These are phyloP conservation scores for Torymus auratus DNA, from an alignment of 2,888 invertebrate species.

Conservation along the genomic window DNA sequence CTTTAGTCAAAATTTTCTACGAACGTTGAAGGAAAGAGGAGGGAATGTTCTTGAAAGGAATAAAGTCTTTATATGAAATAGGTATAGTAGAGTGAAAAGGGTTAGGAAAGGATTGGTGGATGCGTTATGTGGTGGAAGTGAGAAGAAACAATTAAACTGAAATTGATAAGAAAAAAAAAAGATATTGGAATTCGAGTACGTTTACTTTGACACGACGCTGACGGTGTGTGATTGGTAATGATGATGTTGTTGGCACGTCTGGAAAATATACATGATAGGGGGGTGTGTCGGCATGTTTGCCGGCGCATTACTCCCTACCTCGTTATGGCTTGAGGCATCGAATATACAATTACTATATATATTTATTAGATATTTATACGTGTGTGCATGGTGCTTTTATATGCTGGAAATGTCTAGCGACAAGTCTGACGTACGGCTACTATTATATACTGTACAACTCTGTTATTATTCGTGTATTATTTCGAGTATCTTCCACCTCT, in stretches of 20 bases:
- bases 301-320: constrained; percentile 14
- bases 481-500: constrained; percentile 57
- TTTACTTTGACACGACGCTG: constrained; percentile 63
- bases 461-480: constrained; percentile 60
- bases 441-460: constrained; percentile 59
- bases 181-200: constrained; percentile 14
- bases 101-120: neutral
- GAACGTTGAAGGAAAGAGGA: no score
- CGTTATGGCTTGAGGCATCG: constrained; percentile 68
- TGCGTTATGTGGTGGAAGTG: neutral
- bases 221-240: constrained; percentile 69
- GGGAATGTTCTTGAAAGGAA: no score
- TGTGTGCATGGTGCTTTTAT: constrained; percentile 73
- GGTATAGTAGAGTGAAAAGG: no score
- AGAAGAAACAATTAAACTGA: constrained; percentile 3
- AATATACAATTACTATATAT: constrained; percentile 61
- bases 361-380: constrained; percentile 67
- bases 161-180: constrained; percentile 16
- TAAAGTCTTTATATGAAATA: no score
- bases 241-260: constrained; percentile 73
- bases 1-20: no score
- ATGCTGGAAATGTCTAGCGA: constrained; percentile 71
- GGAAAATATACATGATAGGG: constrained; percentile 36
- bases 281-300: constrained; percentile 8
- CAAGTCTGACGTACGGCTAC: constrained; percentile 66